phyloP scores from a whole-genome alignment of 2,888 invertebrate species.

The Drosophila fulvimacula region DNA sequence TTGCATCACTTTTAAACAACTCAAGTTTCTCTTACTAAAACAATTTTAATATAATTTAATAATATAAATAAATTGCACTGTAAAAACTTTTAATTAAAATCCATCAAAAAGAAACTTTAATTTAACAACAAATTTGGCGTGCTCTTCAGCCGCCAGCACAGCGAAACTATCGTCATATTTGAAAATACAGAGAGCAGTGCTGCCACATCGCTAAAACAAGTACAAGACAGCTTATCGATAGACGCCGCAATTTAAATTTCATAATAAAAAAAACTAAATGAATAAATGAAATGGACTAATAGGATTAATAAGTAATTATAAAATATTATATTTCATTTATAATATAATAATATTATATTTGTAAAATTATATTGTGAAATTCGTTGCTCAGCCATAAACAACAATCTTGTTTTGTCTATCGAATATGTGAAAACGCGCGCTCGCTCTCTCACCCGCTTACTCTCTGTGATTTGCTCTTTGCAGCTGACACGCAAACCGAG shows the following conservation, averaged over 20 bases:
- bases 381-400: not conserved
- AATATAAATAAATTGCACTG: rapidly evolving
- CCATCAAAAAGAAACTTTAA: not conserved
- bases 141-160: not conserved
- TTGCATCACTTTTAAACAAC: conserved; percentile 2
- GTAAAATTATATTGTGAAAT: too few species aligned
- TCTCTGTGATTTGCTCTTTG: conserved; percentile 24
- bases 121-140: not conserved
- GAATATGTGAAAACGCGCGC: conserved; percentile 25
- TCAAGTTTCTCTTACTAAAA: not conserved
- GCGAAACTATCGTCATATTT: conserved; percentile 1
- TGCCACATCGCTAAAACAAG: conserved; percentile 6
- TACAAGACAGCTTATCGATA: conserved; percentile 10
- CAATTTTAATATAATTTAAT: too few species aligned
- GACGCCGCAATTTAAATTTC: not conserved
- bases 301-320: not conserved
- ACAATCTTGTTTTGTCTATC: not conserved
- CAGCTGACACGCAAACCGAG: conserved; percentile 16
- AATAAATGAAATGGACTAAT: not conserved
- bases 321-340: not conserved
- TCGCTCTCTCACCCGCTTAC: not conserved
- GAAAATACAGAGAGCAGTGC: conserved; percentile 4
- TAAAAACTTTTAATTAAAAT: not conserved
- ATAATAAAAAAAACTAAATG: not conserved
- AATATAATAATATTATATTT: too few species aligned